Conservation (phyloP, 2,888 invertebrate genomes). For the Trichopria drosophilae region DNA sequence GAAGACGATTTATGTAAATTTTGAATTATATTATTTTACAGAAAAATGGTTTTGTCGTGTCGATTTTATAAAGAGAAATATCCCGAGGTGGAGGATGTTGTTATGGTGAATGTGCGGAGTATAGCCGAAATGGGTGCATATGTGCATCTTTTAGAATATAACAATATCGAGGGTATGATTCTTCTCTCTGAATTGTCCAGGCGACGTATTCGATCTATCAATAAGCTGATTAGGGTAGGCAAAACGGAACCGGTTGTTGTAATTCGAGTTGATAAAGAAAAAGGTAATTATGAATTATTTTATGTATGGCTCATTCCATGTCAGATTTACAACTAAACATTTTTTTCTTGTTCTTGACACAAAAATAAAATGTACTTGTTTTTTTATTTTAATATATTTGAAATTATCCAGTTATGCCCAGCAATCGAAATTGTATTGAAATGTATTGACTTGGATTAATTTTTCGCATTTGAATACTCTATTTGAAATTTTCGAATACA, state of each 20-base stretch:
- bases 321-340: not conserved
- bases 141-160: conserved; percentile 95
- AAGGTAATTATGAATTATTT: conserved; percentile 66
- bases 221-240: conserved; percentile 97
- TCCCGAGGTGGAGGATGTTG: conserved; percentile 98
- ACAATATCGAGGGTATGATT: conserved; percentile 99
- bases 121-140: conserved; percentile 99
- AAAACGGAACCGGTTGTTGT: conserved; percentile 99
- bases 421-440: too few species aligned
- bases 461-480: too few species aligned
- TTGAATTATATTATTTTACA: not conserved
- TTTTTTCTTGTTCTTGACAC: too few species aligned
- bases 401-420: too few species aligned
- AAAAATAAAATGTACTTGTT: too few species aligned
- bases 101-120: conserved; percentile 97
- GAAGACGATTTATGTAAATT: not conserved
- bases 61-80: conserved; percentile 96
- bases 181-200: conserved; percentile 95
- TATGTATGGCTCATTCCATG: not conserved
- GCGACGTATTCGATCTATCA: conserved; percentile 98
- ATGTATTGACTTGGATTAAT: too few species aligned
- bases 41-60: conserved; percentile 86
- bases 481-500: too few species aligned
- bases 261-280: conserved; percentile 98
- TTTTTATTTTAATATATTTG: too few species aligned